These are phyloP conservation scores for Junonia oenone DNA, from an alignment of 2,888 invertebrate species.

Conservation along the genomic window DNA sequence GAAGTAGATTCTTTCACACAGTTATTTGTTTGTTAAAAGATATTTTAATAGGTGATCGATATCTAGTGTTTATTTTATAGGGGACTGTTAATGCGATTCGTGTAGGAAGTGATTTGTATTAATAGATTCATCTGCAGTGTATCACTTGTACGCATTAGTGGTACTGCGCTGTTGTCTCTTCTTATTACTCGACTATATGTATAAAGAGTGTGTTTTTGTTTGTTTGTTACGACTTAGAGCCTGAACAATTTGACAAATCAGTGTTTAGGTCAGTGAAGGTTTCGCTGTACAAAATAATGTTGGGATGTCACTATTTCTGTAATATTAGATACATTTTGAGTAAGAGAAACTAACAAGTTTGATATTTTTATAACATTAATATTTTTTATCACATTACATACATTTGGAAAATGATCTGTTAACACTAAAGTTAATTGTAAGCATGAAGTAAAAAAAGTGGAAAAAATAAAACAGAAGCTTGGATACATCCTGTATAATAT, in stretches of 20 bases:
- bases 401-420: background rate
- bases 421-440: background rate
- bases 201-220: background rate
- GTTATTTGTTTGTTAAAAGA: background rate
- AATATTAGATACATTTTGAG: no score
- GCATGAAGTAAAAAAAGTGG: background rate
- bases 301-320: no score
- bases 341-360: no score
- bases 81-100: background rate
- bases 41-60: background rate
- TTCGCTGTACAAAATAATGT: no score
- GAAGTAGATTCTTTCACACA: no score
- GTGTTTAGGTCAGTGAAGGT: no score
- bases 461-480: slow-evolving; percentile 13
- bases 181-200: background rate
- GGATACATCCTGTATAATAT: slow-evolving; percentile 9
- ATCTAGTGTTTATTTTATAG: background rate
- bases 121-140: background rate
- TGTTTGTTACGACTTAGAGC: background rate
- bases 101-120: background rate
- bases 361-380: no score
- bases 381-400: no score
- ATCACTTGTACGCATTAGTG: background rate
- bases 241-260: no score
- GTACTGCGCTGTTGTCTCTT: background rate